phyloP scores from a whole-genome alignment of 2,113 vertebrate species.

The Alligator sinensis region DNA sequence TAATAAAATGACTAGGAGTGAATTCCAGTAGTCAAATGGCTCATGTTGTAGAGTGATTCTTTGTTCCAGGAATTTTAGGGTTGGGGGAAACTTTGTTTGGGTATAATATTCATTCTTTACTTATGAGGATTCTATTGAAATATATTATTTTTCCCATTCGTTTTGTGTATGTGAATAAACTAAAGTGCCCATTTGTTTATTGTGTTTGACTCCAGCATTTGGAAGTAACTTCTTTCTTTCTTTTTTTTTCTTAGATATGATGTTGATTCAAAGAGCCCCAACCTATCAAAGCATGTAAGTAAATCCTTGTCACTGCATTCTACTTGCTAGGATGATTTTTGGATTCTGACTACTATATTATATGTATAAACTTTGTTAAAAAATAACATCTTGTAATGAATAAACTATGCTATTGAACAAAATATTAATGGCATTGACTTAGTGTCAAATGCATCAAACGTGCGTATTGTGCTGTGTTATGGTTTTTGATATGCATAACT shows the following conservation, averaged over 20 bases:
- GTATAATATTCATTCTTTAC: background rate
- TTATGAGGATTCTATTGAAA: background rate
- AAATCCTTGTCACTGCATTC: background rate
- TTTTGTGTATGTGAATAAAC: background rate
- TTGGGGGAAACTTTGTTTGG: background rate
- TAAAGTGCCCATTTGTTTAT: background rate
- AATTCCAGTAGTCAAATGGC: too few relatives aligned
- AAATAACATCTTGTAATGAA: background rate
- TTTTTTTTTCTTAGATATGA: constrained; percentile 87
- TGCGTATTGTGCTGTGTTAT: background rate
- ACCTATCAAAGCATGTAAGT: constrained; percentile 97
- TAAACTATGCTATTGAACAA: background rate
- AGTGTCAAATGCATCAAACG: background rate
- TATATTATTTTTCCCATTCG: constrained; percentile 13
- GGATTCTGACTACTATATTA: background rate
- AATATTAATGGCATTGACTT: background rate
- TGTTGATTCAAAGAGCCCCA: constrained; percentile 96
- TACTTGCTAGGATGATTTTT: background rate
- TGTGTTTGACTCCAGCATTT: background rate
- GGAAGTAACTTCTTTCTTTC: background rate
- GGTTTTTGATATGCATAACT: background rate
- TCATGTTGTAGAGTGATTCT: too few relatives aligned
- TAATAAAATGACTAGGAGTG: too few relatives aligned
- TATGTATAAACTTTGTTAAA: background rate
- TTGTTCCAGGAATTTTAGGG: too few relatives aligned